phyloP scores from a whole-genome alignment of 2,888 invertebrate species.

The Sinopyrophorus schimmeli region DNA sequence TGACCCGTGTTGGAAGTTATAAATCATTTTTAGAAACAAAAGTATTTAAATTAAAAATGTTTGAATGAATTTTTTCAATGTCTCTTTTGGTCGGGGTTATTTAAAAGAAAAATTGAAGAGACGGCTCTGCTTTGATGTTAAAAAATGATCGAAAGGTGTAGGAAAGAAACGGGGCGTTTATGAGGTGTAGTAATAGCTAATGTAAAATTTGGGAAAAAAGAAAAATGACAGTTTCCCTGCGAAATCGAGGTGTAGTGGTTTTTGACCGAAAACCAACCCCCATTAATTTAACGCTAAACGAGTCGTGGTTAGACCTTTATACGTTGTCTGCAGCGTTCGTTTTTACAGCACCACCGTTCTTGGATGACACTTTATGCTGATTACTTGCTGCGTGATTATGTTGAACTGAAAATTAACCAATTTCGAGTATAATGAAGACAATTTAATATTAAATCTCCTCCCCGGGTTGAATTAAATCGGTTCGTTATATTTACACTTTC shows the following conservation, averaged over 20 bases:
- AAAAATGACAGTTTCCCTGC: slow-evolving; percentile 13
- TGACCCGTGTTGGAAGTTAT: too few species aligned
- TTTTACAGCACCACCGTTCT: slow-evolving; percentile 6
- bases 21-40: too few species aligned
- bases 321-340: slow-evolving; percentile 11
- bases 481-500: neutral
- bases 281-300: slow-evolving; percentile 28
- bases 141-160: too few species aligned
- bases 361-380: slow-evolving; percentile 14
- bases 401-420: neutral
- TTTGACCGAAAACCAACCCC: slow-evolving; percentile 22
- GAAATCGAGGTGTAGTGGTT: slow-evolving; percentile 23
- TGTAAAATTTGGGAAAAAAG: slow-evolving; percentile 4
- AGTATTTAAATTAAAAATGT: too few species aligned
- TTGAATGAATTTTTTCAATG: too few species aligned
- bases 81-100: too few species aligned
- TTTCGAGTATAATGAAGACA: neutral
- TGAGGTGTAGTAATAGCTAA: neutral
- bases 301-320: slow-evolving; percentile 21
- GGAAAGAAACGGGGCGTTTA: too few species aligned
- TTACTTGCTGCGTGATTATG: slow-evolving; percentile 9
- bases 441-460: too few species aligned
- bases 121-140: too few species aligned
- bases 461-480: neutral
- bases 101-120: too few species aligned